Evolutionary conservation across 2,888 invertebrate genomes (phyloP), one percentile per base, ranked within the genome.

Genomic region (Nipponacmea schrenckii): DNA sequence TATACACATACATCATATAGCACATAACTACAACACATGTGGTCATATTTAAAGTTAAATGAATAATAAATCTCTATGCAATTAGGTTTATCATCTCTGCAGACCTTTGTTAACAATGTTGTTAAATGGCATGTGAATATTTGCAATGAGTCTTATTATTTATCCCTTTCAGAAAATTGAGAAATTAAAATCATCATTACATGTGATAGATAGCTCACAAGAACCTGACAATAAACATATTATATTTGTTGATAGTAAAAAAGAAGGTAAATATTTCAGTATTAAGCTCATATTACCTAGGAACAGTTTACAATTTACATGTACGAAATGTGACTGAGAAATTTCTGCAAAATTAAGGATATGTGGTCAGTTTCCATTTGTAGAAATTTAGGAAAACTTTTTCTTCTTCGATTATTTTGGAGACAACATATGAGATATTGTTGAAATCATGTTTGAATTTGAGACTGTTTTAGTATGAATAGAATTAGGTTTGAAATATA

Each of bases 171-270:
- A 89, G 81, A 94, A 94, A 89, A 92, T 94, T 72, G 92, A 93
- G 75, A 92, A 92, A 79, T 89, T 95, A 45, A 94, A 96, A 90
- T 92, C 94, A 0, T 91, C 93, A 66, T 90, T 97, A 20, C 96
- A 97, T 87, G 91, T 96, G 90, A 92, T 95, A 1, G 95, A 95
- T 86, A 91, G 92, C 69, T 93, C 92, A 0, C 92, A 93, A 69
- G 89, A 91, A 62, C 91, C 92, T 0, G 90, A 91, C 62, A 97
- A 96, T 88, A 92, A 92, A 27, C 97, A 96, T 83, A 92, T 91
- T 50, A 94, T 94, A 85, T 97, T 95, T 87, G 92, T 94, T 0
- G 94, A 95, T 64, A 91, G 92, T 3, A 86, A 90, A 77, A 87
- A 90, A 78, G 92, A 93, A 85, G 90, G 90, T 89, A 79, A n/a